phyloP scores from a whole-genome alignment of 1,140 invertebrate species.

The Trichomalopsis sarcophagae region DNA sequence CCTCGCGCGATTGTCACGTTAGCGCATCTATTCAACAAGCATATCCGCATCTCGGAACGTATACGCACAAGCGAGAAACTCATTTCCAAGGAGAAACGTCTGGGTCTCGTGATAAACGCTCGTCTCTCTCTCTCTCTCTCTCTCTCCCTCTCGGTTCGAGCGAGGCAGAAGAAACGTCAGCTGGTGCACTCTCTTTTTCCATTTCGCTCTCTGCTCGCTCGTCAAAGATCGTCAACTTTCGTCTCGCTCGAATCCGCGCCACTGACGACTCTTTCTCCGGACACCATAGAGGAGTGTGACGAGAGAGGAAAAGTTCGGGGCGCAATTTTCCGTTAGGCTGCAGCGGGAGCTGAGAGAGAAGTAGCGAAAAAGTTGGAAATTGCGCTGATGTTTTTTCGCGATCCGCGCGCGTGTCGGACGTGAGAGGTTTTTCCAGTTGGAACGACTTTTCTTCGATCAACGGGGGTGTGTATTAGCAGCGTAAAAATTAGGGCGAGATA shows the following conservation, averaged over 20 bases:
- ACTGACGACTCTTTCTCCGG: background rate
- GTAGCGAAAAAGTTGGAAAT: constrained; percentile 71
- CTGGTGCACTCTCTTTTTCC: background rate
- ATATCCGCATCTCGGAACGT: background rate
- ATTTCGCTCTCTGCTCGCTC: background rate
- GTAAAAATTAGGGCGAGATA: too few species aligned
- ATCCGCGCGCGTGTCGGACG: background rate
- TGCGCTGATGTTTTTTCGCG: constrained; percentile 58
- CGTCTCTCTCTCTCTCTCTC: constrained; percentile 24
- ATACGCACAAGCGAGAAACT: constrained; percentile 54
- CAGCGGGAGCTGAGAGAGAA: constrained; percentile 20
- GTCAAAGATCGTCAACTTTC: constrained; percentile 41
- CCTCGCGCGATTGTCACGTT: constrained; percentile 7
- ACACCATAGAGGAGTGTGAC: constrained; percentile 11
- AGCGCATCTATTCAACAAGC: background rate
- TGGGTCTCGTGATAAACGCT: constrained; percentile 59
- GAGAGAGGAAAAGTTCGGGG: constrained; percentile 28
- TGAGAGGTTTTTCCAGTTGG: background rate
- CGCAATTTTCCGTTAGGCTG: constrained; percentile 41
- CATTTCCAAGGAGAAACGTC: constrained; percentile 56
- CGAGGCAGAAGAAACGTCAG: too few species aligned
- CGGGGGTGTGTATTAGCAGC: too few species aligned
- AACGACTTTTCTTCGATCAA: background rate
- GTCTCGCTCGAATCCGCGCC: constrained; percentile 11
- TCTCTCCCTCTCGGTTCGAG: background rate